Evolutionary conservation across 2,113 vertebrate species (phyloP).

Genomic region (Taxidea taxus): DNA sequence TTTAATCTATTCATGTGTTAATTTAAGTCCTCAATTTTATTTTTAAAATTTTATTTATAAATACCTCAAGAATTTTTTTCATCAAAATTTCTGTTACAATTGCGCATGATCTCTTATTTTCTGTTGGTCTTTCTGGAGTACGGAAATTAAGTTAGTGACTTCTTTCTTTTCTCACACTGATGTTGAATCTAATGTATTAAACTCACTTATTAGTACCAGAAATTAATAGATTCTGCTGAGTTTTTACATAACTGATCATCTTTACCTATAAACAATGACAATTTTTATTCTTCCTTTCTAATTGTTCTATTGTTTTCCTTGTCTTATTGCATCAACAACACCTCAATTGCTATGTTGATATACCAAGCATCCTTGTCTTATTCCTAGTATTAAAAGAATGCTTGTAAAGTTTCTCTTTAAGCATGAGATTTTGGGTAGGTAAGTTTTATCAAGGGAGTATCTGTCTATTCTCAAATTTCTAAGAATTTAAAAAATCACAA

Average conservation of each 20-base stretch:
- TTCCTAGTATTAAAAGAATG: neutral
- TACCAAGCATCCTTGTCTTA: neutral
- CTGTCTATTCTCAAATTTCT: neutral
- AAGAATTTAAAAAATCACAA: neutral
- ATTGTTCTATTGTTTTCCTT: slow-evolving; percentile 11
- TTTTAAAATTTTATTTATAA: neutral
- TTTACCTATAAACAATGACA: neutral
- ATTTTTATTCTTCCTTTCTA: neutral
- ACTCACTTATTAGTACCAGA: neutral
- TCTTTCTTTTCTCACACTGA: neutral
- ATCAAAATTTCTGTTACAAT: neutral
- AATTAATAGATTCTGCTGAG: neutral
- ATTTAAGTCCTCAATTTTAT: neutral
- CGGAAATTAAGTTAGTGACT: neutral
- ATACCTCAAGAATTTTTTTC: neutral
- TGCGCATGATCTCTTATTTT: neutral
- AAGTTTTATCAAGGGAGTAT: neutral
- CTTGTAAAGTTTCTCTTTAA: neutral
- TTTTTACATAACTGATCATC: neutral
- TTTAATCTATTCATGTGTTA: neutral
- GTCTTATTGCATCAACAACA: neutral
- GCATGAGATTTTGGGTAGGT: neutral
- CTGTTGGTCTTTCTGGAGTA: neutral
- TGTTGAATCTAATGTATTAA: neutral
- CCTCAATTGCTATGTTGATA: neutral